phyloP scores from a whole-genome alignment of 2,113 vertebrate genomes.

The Acanthisitta chloris region DNA sequence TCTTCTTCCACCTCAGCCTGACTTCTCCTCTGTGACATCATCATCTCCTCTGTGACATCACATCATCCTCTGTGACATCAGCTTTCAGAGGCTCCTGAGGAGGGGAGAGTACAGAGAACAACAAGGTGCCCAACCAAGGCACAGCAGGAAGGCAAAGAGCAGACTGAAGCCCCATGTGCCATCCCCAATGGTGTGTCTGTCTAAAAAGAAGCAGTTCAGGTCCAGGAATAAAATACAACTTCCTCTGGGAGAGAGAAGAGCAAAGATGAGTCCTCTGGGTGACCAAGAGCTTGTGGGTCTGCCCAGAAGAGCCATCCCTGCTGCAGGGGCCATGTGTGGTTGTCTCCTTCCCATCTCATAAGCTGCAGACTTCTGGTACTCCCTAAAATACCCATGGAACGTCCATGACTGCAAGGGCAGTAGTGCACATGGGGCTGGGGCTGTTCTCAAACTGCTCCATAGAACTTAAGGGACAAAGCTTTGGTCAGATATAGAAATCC shows the following conservation, averaged over 20 bases:
- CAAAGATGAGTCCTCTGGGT: background rate
- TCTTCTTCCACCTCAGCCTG: background rate
- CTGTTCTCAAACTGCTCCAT: background rate
- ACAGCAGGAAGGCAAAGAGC: background rate
- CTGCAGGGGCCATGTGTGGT: background rate
- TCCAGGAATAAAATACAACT: background rate
- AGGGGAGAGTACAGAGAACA: background rate
- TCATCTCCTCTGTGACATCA: too few species aligned
- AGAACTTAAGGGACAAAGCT: background rate
- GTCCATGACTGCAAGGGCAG: background rate
- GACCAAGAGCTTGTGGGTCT: background rate
- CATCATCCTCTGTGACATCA: too few species aligned
- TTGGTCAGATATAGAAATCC: background rate
- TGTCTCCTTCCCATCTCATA: background rate
- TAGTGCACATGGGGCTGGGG: rapidly evolving
- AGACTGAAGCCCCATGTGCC: rapidly evolving
- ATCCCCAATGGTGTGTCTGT: background rate
- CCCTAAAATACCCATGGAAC: rapidly evolving
- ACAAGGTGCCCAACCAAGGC: background rate
- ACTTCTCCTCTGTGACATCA: background rate
- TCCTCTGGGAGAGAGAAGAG: background rate
- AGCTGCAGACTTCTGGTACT: background rate
- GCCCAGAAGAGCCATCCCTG: background rate
- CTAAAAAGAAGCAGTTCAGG: background rate
- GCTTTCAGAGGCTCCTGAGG: background rate